Conservation (phyloP, 2,113 vertebrate genomes). For the Podarcis raffonei region DNA sequence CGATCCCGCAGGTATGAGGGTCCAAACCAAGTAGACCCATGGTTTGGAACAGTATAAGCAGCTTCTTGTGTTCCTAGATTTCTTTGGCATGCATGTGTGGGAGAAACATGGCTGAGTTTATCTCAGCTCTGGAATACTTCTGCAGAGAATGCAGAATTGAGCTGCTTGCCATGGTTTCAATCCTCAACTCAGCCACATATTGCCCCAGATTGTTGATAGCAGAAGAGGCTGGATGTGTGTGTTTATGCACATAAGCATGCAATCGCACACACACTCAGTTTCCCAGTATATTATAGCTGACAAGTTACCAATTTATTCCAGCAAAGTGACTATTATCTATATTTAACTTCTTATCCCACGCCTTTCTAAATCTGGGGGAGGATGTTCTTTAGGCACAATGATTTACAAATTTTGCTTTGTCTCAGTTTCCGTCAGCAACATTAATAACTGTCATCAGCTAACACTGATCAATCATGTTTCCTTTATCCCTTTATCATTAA, state of each 20-base stretch:
- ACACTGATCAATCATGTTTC: neutral
- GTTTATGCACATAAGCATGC: too few species aligned
- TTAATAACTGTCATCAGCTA: neutral
- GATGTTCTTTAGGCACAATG: neutral
- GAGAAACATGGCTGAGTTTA: neutral
- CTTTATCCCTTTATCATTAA: neutral
- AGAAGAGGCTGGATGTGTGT: neutral
- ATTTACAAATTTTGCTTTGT: neutral
- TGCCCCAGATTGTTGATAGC: neutral
- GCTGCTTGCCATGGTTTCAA: neutral
- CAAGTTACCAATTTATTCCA: neutral
- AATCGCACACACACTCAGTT: too few species aligned
- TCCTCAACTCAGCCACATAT: neutral
- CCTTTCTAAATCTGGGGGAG: neutral
- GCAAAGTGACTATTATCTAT: neutral
- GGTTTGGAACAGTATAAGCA: too few species aligned
- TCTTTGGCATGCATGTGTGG: neutral
- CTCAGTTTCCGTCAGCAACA: neutral
- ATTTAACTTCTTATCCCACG: neutral
- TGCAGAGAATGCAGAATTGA: neutral
- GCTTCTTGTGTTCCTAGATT: neutral
- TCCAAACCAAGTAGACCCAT: too few species aligned
- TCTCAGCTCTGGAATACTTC: neutral
- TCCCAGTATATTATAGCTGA: neutral
- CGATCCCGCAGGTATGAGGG: too few species aligned